These are phyloP conservation scores for Xiphydria camelus DNA, from an alignment of 2,888 invertebrate genomes.

Conservation along the genomic window DNA sequence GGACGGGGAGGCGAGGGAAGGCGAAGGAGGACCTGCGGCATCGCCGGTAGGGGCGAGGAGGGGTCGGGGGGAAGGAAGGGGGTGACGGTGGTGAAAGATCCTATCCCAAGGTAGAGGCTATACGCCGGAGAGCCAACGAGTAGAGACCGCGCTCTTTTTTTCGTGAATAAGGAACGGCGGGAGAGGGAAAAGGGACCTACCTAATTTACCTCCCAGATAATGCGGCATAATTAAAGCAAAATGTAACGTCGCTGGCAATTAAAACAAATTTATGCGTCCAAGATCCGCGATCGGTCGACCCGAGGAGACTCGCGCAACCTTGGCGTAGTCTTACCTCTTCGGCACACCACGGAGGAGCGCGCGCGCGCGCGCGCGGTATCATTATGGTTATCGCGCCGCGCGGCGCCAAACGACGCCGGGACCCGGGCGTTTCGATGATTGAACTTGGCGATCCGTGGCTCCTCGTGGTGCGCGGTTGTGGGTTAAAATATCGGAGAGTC, in stretches of 20 bases:
- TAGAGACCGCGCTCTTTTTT: slow-evolving; percentile 28
- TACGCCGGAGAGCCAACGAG: background rate
- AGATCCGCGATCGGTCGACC: slow-evolving; percentile 56
- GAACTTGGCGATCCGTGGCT: no score
- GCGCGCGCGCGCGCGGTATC: no score
- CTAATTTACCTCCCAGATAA: slow-evolving; percentile 60
- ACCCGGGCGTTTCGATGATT: no score
- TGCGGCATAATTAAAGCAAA: slow-evolving; percentile 60
- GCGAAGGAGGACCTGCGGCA: slow-evolving; percentile 16
- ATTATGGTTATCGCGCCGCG: no score
- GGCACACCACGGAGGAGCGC: slow-evolving; percentile 18
- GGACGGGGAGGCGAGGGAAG: slow-evolving; percentile 18
- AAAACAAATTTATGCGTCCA: slow-evolving; percentile 59
- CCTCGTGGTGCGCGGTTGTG: no score
- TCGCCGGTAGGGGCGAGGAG: slow-evolving; percentile 16
- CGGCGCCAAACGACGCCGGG: no score
- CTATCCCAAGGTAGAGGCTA: slow-evolving; percentile 43
- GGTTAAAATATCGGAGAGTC: no score
- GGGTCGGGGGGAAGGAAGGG: slow-evolving; percentile 29
- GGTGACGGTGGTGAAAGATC: slow-evolving; percentile 48
- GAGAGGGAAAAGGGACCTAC: slow-evolving; percentile 52
- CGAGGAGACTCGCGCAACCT: slow-evolving; percentile 35
- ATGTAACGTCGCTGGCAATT: slow-evolving; percentile 60
- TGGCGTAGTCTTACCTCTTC: slow-evolving; percentile 16
- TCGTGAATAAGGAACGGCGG: slow-evolving; percentile 14